These are phyloP conservation scores for Chironomus tentans DNA, from an alignment of 2,888 invertebrate species.

Conservation along the genomic window DNA sequence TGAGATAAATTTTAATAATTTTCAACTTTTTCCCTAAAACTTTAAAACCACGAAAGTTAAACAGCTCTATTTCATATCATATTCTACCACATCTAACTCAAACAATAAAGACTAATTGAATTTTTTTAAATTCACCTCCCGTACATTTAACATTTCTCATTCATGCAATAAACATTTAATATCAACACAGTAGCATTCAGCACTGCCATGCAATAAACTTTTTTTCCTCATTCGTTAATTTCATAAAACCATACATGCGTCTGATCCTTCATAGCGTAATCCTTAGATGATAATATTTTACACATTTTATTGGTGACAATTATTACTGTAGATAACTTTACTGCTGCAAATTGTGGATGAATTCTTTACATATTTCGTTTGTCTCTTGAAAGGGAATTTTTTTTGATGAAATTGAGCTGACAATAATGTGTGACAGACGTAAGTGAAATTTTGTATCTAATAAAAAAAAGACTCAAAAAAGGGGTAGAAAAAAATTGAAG, in stretches of 20 bases:
- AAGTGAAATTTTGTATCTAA: not conserved
- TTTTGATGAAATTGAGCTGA: not conserved
- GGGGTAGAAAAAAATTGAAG: not conserved
- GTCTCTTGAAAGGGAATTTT: not conserved
- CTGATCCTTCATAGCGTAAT: not conserved
- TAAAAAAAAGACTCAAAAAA: not conserved
- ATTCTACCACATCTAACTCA: not conserved
- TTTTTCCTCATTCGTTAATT: not conserved
- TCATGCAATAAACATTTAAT: no score
- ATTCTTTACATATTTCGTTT: not conserved
- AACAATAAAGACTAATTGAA: conserved; percentile 19
- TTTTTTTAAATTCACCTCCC: not conserved
- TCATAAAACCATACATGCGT: not conserved
- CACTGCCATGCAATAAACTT: not conserved
- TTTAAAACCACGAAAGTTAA: no score
- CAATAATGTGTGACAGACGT: not conserved
- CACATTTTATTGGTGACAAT: conserved; percentile 20
- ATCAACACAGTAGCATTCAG: not conserved
- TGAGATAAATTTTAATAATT: no score
- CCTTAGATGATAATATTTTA: conserved; percentile 17
- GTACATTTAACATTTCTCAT: no score
- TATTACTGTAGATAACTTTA: conserved; percentile 6
- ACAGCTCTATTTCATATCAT: no score
- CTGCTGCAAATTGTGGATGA: not conserved
- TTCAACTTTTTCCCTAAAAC: no score